A percentile compares a stretch with the other conserved stretches of the same genome.
phyloP scores from a whole-genome alignment of 2,113 vertebrate species.

The Eulemur macaco region DNA sequence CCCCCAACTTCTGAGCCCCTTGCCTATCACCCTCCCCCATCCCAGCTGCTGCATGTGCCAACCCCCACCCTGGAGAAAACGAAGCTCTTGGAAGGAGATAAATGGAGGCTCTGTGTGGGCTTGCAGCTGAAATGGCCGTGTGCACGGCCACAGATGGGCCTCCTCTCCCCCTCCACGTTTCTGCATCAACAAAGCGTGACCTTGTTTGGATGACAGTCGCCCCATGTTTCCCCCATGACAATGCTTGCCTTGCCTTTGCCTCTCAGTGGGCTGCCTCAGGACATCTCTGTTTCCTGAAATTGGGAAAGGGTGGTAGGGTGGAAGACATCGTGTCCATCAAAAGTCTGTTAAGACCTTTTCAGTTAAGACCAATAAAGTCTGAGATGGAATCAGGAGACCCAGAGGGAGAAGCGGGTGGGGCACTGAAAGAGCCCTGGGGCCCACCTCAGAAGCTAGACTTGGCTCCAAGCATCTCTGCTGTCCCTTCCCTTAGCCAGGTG shows the following conservation, averaged over 20 bases:
- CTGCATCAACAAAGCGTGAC: conserved; percentile 85
- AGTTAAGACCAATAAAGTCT: conserved; percentile 23
- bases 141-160: conserved; percentile 85
- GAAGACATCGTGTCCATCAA: neutral
- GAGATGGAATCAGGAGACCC: neutral
- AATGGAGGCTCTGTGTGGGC: conserved; percentile 87
- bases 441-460: neutral
- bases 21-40: conserved; percentile 75
- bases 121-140: conserved; percentile 85
- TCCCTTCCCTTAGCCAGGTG: neutral
- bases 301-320: conserved; percentile 36
- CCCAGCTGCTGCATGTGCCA: conserved; percentile 84
- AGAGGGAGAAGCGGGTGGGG: neutral
- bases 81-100: conserved; percentile 86
- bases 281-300: conserved; percentile 60
- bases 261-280: conserved; percentile 62
- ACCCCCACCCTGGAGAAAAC: conserved; percentile 82
- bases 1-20: conserved; percentile 59
- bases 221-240: conserved; percentile 78
- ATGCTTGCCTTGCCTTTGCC: conserved; percentile 74
- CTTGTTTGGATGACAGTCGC: conserved; percentile 85
- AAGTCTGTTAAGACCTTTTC: conserved; percentile 36
- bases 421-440: neutral
- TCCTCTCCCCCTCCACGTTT: conserved; percentile 85
- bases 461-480: neutral